Conservation (phyloP, 2,113 vertebrate genomes). For the Siphamia tubifer region DNA sequence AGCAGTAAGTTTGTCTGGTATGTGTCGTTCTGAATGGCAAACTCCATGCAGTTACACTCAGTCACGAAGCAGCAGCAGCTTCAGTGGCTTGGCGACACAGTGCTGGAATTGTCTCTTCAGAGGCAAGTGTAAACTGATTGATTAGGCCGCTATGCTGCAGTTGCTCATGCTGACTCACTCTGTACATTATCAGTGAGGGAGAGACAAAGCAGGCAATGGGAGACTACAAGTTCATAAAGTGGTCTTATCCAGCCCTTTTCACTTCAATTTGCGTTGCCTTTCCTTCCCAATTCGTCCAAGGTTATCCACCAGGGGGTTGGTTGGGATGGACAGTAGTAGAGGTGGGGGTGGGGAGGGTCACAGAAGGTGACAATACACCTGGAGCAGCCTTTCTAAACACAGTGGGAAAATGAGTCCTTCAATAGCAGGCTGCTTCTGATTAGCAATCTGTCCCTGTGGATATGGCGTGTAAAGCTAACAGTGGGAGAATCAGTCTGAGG, state of each 20-base stretch:
- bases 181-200: constrained; percentile 41
- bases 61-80: constrained; percentile 30
- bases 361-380: constrained; percentile 32
- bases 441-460: constrained; percentile 44
- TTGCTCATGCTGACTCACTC: constrained; percentile 75
- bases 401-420: constrained; percentile 30
- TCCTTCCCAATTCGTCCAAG: constrained; percentile 33
- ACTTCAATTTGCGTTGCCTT: not conserved
- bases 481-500: constrained; percentile 8
- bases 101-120: constrained; percentile 33
- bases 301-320: constrained; percentile 37
- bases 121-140: constrained; percentile 57
- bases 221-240: constrained; percentile 7
- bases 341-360: constrained; percentile 4
- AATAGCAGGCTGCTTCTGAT: constrained; percentile 35
- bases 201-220: constrained; percentile 22
- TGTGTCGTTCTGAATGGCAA: not conserved
- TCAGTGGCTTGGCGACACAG: constrained; percentile 1
- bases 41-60: not conserved
- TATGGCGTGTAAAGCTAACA: not conserved
- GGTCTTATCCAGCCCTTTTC: constrained; percentile 7
- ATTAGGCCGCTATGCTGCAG: constrained; percentile 48
- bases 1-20: constrained; percentile 8
- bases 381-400: constrained; percentile 21
- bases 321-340: not conserved